Evolutionary conservation across 1,140 invertebrate genomes (phyloP), one percentile per base, ranked within the genome.

Genomic region (Coelopa frigida): DNA sequence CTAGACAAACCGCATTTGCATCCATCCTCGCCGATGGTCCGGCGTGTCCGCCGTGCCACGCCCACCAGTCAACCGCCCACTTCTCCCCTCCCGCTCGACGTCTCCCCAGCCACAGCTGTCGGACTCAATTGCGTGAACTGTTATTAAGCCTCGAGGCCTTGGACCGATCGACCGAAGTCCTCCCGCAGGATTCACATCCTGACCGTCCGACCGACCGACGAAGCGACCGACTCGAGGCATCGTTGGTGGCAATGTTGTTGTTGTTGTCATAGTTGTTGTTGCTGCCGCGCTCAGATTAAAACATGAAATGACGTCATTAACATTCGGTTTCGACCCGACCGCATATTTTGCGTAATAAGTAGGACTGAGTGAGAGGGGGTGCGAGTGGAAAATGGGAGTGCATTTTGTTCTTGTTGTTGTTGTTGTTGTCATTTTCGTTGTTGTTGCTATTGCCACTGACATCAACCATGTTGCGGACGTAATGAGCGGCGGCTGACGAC

Each of bases 311-410:
- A 46, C 33, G 44, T 37, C 44, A 46, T 46, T 37, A 46, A 37
- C 33, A 37, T 46, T 46, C 38, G 44, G 44, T 37, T 46, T 26
- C 38, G 44, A 38, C 44, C 36, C 29, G 31, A 46, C 44, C 44
- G 44, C 44, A 46, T 37, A 46, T 37, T 46, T 37, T 46, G 44
- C 44, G 44, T 46, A 46, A 46, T 46, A 46, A 46, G 44, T 14
- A 15, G 21, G 27, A 22, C 27, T 33, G 18, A 14, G 12, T 6
- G 18, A 23, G 4, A 20, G 3, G n/a, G 11, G 15, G 36, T n/a
- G n/a, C n/a, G n/a, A n/a, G n/a, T n/a, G n/a, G n/a, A n/a, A n/a
- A n/a, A n/a, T n/a, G n/a, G n/a, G n/a, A n/a, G n/a, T n/a, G n/a
- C n/a, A n/a, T n/a, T n/a, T n/a, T n/a, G n/a, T n/a, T n/a, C n/a